Conservation (phyloP, 1,140 invertebrate genomes). For the Drosophila serrata region DNA sequence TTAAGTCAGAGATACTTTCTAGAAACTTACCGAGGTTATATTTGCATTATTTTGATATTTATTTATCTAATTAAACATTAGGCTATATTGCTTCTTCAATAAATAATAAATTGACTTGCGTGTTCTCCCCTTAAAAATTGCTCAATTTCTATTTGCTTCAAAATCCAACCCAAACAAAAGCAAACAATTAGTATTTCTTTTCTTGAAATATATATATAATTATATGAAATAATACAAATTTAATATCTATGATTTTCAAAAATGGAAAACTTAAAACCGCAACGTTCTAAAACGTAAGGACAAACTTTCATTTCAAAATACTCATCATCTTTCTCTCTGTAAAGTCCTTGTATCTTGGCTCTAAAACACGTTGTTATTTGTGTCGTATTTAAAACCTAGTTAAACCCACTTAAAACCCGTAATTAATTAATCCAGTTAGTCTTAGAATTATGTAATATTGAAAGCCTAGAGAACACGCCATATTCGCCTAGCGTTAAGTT, state of each 20-base stretch:
- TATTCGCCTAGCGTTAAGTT: conserved; percentile 63
- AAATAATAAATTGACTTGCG: neutral
- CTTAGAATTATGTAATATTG: neutral
- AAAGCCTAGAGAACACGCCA: conserved; percentile 44
- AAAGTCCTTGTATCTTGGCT: conserved; percentile 6
- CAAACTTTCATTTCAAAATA: conserved; percentile 12
- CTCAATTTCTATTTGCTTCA: neutral
- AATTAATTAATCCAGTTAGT: neutral
- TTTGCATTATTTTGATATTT: neutral
- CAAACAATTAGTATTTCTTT: neutral
- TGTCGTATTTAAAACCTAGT: conserved; percentile 3
- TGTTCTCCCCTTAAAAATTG: neutral
- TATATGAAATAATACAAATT: neutral
- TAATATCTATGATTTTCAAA: neutral
- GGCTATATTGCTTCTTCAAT: neutral
- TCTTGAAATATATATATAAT: neutral
- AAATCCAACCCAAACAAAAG: too few species aligned
- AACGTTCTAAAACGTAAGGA: conserved; percentile 1
- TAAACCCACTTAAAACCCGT: conserved; percentile 10
- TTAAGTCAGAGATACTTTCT: neutral
- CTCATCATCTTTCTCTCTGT: conserved; percentile 8
- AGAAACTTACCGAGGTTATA: neutral
- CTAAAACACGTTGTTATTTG: conserved; percentile 10
- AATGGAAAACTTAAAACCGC: neutral
- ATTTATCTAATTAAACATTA: neutral